These are phyloP conservation scores for Nomada fabriciana DNA, from an alignment of 2,888 invertebrate species.

Conservation along the genomic window DNA sequence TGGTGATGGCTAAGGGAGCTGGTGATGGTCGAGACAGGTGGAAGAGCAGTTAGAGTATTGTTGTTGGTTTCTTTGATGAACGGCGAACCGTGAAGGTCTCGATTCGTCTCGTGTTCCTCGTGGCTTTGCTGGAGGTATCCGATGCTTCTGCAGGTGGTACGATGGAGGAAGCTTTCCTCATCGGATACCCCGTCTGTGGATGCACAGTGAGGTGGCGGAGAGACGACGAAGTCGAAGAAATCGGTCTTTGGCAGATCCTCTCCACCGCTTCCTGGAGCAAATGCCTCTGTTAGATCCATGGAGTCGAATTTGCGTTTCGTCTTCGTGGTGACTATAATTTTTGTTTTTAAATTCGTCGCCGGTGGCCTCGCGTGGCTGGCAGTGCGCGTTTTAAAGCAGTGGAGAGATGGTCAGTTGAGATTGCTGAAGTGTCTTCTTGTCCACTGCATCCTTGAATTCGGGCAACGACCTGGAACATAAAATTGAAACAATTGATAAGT, in stretches of 20 bases:
- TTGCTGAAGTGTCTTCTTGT: constrained; percentile 65
- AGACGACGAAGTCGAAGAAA: constrained; percentile 95
- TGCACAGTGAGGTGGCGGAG: constrained; percentile 85
- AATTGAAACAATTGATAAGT: neutral
- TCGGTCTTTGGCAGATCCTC: constrained; percentile 94
- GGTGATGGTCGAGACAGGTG: constrained; percentile 82
- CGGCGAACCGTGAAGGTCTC: constrained; percentile 73
- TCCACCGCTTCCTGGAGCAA: constrained; percentile 86
- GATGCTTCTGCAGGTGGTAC: constrained; percentile 76
- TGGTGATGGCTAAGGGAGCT: constrained; percentile 81
- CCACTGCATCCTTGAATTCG: constrained; percentile 75
- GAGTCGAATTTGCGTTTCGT: constrained; percentile 29
- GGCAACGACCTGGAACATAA: constrained; percentile 46
- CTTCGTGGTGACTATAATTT: constrained; percentile 44
- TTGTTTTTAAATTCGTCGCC: neutral
- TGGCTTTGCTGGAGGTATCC: constrained; percentile 78
- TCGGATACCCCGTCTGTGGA: constrained; percentile 87
- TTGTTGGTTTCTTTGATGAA: constrained; percentile 87
- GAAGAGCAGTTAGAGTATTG: constrained; percentile 86
- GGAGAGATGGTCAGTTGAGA: constrained; percentile 59
- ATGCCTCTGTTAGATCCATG: constrained; percentile 94
- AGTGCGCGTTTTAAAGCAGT: neutral
- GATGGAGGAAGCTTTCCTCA: constrained; percentile 86
- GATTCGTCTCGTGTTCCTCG: constrained; percentile 75
- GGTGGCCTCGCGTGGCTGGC: constrained; percentile 18